Evolutionary conservation across 2,888 invertebrate genomes (phyloP).

Genomic region (Ommatoiulus sabulosus): DNA sequence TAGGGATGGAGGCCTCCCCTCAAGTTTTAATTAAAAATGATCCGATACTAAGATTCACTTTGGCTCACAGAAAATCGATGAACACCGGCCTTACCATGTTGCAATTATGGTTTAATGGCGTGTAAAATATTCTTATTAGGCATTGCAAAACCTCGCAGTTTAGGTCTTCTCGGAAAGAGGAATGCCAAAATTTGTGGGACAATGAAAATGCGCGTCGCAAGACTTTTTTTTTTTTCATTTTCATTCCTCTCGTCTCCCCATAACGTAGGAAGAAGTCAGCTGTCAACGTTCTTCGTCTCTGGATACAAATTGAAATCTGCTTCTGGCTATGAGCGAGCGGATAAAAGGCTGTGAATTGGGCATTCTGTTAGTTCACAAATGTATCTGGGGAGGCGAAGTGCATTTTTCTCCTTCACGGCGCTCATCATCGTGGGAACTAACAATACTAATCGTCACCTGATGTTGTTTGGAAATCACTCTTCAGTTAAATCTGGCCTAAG

Average conservation of each 20-base stretch:
- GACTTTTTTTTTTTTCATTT: not conserved
- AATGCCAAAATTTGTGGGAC: not conserved
- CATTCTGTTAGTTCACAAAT: not conserved
- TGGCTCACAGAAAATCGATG: not conserved
- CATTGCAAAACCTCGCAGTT: not conserved
- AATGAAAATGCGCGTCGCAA: not conserved
- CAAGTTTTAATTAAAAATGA: constrained; percentile 21
- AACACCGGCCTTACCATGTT: not conserved
- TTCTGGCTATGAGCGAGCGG: constrained; percentile 18
- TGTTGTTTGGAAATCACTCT: constrained; percentile 56
- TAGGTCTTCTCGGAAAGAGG: not conserved
- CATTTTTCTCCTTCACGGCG: constrained; percentile 15
- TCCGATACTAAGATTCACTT: not conserved
- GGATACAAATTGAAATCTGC: constrained; percentile 43
- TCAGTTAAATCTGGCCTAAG: constrained; percentile 55
- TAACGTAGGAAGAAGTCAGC: constrained; percentile 30
- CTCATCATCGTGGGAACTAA: constrained; percentile 57
- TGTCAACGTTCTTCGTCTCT: not conserved
- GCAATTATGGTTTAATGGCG: constrained; percentile 27
- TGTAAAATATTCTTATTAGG: constrained; percentile 39
- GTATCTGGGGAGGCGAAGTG: constrained; percentile 18
- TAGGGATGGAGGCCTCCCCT: not conserved
- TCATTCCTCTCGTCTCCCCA: not conserved
- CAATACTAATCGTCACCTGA: constrained; percentile 56
- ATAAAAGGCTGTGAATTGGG: constrained; percentile 40